Evolutionary conservation across 2,113 vertebrate genomes (phyloP).

Genomic region (Synchiropus splendidus): DNA sequence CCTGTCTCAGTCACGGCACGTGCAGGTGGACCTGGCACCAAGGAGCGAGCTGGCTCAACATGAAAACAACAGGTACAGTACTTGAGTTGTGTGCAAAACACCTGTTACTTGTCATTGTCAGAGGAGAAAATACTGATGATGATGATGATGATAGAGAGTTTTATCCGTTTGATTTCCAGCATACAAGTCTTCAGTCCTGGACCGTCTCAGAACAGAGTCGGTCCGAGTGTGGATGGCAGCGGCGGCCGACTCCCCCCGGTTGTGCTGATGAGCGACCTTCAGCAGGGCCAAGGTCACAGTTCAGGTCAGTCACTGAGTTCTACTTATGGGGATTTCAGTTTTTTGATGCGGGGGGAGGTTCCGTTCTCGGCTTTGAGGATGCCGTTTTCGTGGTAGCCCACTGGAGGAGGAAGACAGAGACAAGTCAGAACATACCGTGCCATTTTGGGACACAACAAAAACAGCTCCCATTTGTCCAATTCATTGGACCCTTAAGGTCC

Average conservation of each 20-base stretch:
- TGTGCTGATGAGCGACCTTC: constrained; percentile 32
- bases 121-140: too few species aligned
- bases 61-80: constrained; percentile 51
- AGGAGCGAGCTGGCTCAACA: constrained; percentile 42
- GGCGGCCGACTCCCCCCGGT: constrained; percentile 16
- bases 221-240: constrained; percentile 18
- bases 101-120: too few species aligned
- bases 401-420: constrained; percentile 16
- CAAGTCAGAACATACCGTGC: background rate
- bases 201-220: constrained; percentile 25
- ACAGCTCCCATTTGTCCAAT: too few species aligned
- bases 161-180: constrained; percentile 38
- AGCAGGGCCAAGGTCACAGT: constrained; percentile 15
- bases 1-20: too few species aligned
- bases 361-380: constrained; percentile 88
- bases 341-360: constrained; percentile 86
- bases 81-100: constrained; percentile 42
- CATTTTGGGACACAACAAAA: too few species aligned
- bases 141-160: constrained; percentile 16
- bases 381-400: constrained; percentile 89
- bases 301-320: constrained; percentile 27
- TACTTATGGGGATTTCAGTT: constrained; percentile 84
- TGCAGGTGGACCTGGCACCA: constrained; percentile 27
- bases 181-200: constrained; percentile 37
- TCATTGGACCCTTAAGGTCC: too few species aligned